phyloP scores from a whole-genome alignment of 2,797 vertebrate species.

The Sus cebifrons region DNA sequence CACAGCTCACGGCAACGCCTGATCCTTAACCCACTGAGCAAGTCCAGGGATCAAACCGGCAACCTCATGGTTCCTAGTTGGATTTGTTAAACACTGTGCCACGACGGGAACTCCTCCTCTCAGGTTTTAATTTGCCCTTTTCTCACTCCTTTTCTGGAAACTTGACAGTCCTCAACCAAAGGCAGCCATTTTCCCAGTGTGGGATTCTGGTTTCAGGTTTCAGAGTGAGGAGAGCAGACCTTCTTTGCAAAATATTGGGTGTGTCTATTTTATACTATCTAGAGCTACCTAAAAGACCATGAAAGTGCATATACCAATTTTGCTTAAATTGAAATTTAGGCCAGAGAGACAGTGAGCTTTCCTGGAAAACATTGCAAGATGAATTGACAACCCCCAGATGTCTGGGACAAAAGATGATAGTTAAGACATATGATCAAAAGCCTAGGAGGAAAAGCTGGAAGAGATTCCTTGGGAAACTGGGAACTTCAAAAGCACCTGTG shows the following conservation, averaged over 20 bases:
- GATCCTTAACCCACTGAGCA: too few species aligned
- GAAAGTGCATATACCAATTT: not conserved
- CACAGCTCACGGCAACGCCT: too few species aligned
- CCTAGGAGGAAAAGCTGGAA: too few species aligned
- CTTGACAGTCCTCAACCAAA: not conserved
- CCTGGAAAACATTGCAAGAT: not conserved
- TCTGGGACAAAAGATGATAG: not conserved
- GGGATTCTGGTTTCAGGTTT: not conserved
- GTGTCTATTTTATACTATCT: not conserved
- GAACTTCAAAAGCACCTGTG: too few species aligned
- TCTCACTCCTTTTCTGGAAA: not conserved
- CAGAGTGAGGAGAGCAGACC: not conserved
- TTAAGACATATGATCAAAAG: not conserved
- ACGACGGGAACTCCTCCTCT: too few species aligned
- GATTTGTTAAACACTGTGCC: too few species aligned
- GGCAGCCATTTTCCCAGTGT: not conserved
- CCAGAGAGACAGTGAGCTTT: not conserved
- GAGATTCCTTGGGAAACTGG: too few species aligned
- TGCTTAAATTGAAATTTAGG: not conserved
- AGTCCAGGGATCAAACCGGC: too few species aligned
- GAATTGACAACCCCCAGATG: not conserved
- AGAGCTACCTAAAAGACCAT: not conserved
- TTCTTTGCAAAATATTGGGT: not conserved
- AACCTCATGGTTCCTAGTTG: too few species aligned
- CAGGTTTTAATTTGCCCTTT: not conserved